Evolutionary conservation across 2,888 invertebrate genomes (phyloP).

Genomic region (Xestobium rufovillosum): DNA sequence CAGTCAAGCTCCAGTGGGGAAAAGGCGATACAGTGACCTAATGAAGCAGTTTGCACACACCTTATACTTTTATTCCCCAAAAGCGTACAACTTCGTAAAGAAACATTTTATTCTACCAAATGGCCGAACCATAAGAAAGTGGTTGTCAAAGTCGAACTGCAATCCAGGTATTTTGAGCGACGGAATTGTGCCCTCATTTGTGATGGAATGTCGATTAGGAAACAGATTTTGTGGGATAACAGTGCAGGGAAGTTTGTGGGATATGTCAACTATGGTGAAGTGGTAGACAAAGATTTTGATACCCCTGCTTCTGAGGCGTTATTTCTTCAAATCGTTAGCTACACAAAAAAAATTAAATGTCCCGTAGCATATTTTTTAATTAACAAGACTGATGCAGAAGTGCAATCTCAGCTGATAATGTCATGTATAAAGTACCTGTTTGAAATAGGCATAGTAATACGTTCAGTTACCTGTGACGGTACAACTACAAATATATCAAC

Average conservation of each 20-base stretch:
- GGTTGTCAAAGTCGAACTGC: constrained; percentile 22
- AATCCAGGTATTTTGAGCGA: constrained; percentile 18
- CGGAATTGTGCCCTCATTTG: constrained; percentile 10
- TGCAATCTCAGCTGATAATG: constrained; percentile 18
- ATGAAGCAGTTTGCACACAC: constrained; percentile 22
- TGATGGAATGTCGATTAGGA: constrained; percentile 12
- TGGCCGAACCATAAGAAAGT: constrained; percentile 22
- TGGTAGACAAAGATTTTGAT: constrained; percentile 12
- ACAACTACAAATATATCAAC: constrained; percentile 19
- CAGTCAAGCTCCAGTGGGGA: constrained; percentile 4
- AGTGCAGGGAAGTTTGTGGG: constrained; percentile 11
- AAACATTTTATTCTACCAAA: constrained; percentile 22
- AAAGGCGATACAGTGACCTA: constrained; percentile 15
- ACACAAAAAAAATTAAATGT: constrained; percentile 20
- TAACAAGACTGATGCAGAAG: constrained; percentile 19
- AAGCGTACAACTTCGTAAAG: constrained; percentile 23
- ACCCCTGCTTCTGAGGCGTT: constrained; percentile 12
- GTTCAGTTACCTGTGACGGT: constrained; percentile 22
- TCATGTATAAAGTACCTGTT: constrained; percentile 16
- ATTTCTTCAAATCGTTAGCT: constrained; percentile 18
- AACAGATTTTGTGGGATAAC: constrained; percentile 14
- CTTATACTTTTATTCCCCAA: constrained; percentile 24
- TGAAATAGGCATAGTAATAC: constrained; percentile 19
- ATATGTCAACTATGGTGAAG: constrained; percentile 5
- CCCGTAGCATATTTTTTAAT: constrained; percentile 24